Evolutionary conservation across 2,113 vertebrate species (phyloP).

Genomic region (Chaetura pelagica): DNA sequence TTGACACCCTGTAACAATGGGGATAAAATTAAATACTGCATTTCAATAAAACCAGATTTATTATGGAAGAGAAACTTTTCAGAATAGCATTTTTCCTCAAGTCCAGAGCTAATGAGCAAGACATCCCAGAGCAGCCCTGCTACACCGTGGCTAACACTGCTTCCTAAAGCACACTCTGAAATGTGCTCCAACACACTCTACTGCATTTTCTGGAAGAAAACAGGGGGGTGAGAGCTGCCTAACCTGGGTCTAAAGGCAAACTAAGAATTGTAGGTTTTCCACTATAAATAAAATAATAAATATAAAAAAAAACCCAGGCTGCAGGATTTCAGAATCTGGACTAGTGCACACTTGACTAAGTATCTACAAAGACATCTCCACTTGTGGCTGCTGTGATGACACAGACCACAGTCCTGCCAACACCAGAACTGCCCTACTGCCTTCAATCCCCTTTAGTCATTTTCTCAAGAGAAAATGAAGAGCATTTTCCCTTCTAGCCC

Average conservation of each 20-base stretch:
- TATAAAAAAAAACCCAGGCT: accelerated
- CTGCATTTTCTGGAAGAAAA: background rate
- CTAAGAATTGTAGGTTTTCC: background rate
- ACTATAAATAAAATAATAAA: background rate
- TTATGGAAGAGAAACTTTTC: background rate
- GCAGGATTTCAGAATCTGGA: background rate
- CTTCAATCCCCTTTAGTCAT: background rate
- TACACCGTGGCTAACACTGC: too few relatives aligned
- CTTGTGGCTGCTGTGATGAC: background rate
- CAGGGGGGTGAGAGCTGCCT: background rate
- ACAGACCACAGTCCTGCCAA: background rate
- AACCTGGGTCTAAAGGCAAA: background rate
- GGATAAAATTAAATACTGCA: background rate
- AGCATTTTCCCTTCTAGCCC: background rate
- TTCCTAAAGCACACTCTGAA: background rate
- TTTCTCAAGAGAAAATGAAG: background rate
- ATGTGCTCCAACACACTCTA: accelerated
- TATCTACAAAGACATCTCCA: background rate
- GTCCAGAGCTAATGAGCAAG: background rate
- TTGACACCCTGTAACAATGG: background rate
- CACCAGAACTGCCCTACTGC: background rate
- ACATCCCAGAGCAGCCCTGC: background rate
- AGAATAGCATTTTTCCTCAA: too few relatives aligned
- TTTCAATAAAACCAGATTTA: background rate
- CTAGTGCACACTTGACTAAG: background rate